These are phyloP conservation scores for Oreochromis mossambicus DNA, from an alignment of 2,797 vertebrate genomes.

Conservation along the genomic window DNA sequence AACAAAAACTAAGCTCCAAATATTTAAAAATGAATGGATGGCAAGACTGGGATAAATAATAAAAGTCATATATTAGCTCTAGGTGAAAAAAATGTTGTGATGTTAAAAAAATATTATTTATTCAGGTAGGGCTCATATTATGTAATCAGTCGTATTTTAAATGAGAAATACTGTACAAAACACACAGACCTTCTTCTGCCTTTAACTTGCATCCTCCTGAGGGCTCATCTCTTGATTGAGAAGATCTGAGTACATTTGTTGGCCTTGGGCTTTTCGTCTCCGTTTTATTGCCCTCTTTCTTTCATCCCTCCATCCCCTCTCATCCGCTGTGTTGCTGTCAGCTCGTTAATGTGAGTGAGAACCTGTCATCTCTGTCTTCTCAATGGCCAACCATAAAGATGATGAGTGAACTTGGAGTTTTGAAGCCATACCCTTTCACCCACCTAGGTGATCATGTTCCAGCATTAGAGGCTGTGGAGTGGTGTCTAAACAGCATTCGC, in stretches of 20 bases:
- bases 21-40: background rate
- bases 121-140: background rate
- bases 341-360: slow-evolving; percentile 69
- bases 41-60: background rate
- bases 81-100: background rate
- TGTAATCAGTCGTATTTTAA: background rate
- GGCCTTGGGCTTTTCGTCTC: slow-evolving; percentile 57
- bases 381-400: slow-evolving; percentile 61
- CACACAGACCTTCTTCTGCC: background rate
- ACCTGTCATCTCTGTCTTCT: slow-evolving; percentile 68
- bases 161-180: background rate
- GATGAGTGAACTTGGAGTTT: slow-evolving; percentile 62
- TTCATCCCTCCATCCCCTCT: slow-evolving; percentile 15
- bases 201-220: background rate
- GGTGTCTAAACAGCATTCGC: background rate
- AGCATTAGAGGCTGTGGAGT: background rate
- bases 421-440: slow-evolving; percentile 53
- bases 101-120: background rate
- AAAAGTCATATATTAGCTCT: background rate
- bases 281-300: slow-evolving; percentile 48
- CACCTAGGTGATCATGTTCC: slow-evolving; percentile 39
- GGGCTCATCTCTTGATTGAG: slow-evolving; percentile 11
- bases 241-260: slow-evolving; percentile 22
- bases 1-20: background rate
- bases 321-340: slow-evolving; percentile 32